phyloP scores from a whole-genome alignment of 2,888 invertebrate species.

The Charanyca ferruginea region DNA sequence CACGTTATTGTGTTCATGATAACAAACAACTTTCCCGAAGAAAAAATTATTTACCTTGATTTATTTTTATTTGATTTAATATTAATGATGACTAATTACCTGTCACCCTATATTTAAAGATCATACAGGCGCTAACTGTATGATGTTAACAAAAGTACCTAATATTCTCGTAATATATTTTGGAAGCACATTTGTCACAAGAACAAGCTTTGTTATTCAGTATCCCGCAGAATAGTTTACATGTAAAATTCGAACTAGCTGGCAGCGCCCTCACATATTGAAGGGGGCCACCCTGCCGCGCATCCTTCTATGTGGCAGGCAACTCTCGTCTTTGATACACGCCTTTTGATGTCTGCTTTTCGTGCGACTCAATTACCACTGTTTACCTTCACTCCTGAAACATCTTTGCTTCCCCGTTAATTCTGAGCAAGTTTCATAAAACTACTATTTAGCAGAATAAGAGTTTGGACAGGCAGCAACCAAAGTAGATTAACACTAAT shows the following conservation, averaged over 20 bases:
- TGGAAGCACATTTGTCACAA: conserved; percentile 51
- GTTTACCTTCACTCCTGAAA: conserved; percentile 81
- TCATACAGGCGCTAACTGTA: conserved; percentile 20
- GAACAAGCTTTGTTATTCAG: conserved; percentile 58
- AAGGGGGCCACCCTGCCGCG: conserved; percentile 77
- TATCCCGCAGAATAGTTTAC: conserved; percentile 66
- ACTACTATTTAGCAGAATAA: neutral
- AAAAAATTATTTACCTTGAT: too few relatives aligned
- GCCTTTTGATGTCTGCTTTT: conserved; percentile 87
- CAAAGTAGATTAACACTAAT: too few relatives aligned
- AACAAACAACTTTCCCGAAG: too few relatives aligned
- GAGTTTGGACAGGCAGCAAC: too few relatives aligned
- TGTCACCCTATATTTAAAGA: too few relatives aligned
- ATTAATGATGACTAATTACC: too few relatives aligned
- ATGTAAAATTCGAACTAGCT: conserved; percentile 83
- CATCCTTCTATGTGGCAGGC: conserved; percentile 77
- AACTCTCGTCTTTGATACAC: conserved; percentile 85
- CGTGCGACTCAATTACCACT: conserved; percentile 83
- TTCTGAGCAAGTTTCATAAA: conserved; percentile 45
- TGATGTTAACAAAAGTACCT: conserved; percentile 3
- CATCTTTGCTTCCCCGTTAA: conserved; percentile 77
- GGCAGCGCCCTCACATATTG: conserved; percentile 76
- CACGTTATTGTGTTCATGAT: too few relatives aligned
- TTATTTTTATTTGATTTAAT: too few relatives aligned
- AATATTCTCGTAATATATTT: conserved; percentile 50